These are phyloP conservation scores for Sussaba pulchella DNA, from an alignment of 2,888 invertebrate genomes.

Conservation along the genomic window DNA sequence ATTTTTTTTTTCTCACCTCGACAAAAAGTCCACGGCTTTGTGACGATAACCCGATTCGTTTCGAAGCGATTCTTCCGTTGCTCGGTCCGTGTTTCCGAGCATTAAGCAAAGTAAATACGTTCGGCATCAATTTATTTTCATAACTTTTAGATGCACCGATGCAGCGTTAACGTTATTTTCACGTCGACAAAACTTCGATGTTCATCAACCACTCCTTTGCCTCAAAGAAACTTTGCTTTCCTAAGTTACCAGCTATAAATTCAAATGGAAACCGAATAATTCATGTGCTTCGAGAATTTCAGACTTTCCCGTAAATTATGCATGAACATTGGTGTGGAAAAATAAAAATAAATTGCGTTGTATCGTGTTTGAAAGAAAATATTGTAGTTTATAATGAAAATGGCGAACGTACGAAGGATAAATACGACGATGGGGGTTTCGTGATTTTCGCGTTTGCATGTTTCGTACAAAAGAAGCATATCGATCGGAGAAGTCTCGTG, in stretches of 20 bases:
- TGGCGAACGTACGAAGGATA: no score
- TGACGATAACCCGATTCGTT: neutral
- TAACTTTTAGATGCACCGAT: conserved; percentile 4
- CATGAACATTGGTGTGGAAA: no score
- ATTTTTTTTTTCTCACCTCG: no score
- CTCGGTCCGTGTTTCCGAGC: neutral
- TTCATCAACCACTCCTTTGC: neutral
- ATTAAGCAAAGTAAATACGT: no score
- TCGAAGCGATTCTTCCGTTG: neutral
- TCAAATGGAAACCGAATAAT: no score
- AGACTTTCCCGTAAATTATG: neutral
- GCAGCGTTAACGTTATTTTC: neutral
- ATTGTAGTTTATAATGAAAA: no score
- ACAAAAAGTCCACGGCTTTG: neutral
- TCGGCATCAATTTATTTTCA: neutral
- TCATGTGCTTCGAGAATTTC: neutral
- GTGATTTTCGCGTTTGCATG: no score
- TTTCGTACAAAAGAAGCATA: no score
- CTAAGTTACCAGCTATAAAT: no score
- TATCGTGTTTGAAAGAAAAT: no score
- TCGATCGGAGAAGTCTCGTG: neutral
- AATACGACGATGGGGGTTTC: no score
- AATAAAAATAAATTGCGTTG: no score
- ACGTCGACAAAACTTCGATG: neutral
- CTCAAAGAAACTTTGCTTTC: neutral